Conservation (phyloP, 2,113 vertebrate species). For the Rhabdornis inornatus region DNA sequence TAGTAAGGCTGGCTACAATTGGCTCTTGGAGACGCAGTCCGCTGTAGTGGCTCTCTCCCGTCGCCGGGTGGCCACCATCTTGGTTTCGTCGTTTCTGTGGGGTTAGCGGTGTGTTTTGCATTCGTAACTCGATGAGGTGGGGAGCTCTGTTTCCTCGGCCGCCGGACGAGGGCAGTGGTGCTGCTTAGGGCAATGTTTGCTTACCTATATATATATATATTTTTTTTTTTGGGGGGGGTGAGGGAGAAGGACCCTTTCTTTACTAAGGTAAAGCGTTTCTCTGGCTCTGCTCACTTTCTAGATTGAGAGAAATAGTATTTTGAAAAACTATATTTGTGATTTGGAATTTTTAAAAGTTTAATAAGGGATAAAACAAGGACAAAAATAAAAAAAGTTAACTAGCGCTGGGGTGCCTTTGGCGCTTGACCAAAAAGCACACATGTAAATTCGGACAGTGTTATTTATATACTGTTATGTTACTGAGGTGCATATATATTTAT, state of each 20-base stretch:
- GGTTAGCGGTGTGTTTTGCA: not conserved
- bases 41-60: not conserved
- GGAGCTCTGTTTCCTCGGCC: not conserved
- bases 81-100: not conserved
- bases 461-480: no score
- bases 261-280: not conserved
- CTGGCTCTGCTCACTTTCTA: not conserved
- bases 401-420: no score
- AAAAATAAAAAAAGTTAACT: no score
- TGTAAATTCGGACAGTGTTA: no score
- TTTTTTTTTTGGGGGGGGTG: not conserved
- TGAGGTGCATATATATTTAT: no score
- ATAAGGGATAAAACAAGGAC: no score
- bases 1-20: not conserved
- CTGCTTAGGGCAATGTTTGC: not conserved
- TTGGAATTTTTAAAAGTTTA: no score
- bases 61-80: not conserved
- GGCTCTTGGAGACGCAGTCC: not conserved
- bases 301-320: not conserved
- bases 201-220: no score
- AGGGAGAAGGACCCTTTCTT: not conserved
- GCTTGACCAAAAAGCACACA: no score
- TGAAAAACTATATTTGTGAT: no score
- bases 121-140: not conserved
- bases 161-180: not conserved